A percentile compares a stretch with the other conserved stretches of the same genome.
phyloP scores from a whole-genome alignment of 2,113 vertebrate genomes.

The Chloropsis hardwickii region DNA sequence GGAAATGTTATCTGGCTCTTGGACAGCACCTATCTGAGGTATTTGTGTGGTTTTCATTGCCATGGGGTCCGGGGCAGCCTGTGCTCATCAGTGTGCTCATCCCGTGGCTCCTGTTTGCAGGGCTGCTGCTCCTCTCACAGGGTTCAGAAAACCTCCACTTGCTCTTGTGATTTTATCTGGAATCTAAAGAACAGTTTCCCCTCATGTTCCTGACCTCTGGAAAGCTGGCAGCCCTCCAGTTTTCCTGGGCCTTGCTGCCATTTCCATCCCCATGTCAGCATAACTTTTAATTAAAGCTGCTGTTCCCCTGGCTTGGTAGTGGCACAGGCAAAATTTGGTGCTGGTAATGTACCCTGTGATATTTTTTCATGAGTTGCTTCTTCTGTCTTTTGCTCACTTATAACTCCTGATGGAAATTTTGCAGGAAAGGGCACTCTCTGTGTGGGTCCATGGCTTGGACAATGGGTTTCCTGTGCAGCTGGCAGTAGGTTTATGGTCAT shows the following conservation, averaged over 20 bases:
- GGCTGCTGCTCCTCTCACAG: background rate
- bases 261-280: background rate
- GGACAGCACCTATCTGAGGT: background rate
- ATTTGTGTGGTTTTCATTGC: background rate
- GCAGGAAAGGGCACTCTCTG: background rate
- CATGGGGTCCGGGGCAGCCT: background rate
- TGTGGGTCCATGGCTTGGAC: background rate
- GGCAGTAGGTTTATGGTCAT: background rate
- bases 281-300: background rate
- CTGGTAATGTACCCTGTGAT: background rate
- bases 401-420: background rate
- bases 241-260: background rate
- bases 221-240: background rate
- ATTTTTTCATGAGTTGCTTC: background rate
- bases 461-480: background rate
- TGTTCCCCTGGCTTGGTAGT: background rate
- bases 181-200: background rate
- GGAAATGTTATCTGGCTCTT: background rate
- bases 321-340: background rate
- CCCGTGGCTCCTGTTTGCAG: background rate
- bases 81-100: background rate
- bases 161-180: background rate
- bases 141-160: background rate
- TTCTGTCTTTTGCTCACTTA: background rate
- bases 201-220: background rate